A percentile compares a stretch with the other conserved stretches of the same genome.
Conservation (phyloP, 2,113 vertebrate genomes). For the Sphyrna mokarran region DNA sequence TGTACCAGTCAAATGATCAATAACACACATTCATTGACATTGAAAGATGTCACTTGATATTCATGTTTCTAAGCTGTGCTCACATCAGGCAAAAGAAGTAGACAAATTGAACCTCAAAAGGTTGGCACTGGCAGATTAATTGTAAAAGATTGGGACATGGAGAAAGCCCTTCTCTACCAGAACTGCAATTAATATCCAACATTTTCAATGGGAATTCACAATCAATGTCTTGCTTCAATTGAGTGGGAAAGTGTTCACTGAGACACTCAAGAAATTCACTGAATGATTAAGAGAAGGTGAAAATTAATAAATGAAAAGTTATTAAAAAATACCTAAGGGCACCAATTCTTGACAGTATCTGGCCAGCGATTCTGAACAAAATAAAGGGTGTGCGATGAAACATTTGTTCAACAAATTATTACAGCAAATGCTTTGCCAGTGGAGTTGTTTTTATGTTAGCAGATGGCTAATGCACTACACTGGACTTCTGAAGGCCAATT, state of each 20-base stretch:
- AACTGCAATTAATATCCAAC: conserved; percentile 17
- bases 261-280: no score
- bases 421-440: neutral
- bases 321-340: neutral
- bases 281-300: neutral
- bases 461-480: neutral
- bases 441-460: neutral
- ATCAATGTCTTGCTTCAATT: neutral
- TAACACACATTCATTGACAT: conserved; percentile 25
- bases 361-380: neutral
- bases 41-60: conserved; percentile 29
- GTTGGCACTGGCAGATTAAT: conserved; percentile 6
- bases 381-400: neutral
- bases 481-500: neutral
- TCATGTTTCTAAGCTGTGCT: conserved; percentile 11
- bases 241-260: neutral
- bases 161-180: neutral
- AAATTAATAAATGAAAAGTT: neutral
- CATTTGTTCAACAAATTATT: neutral
- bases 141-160: neutral
- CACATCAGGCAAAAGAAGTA: neutral
- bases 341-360: neutral
- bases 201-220: conserved; percentile 26
- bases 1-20: conserved; percentile 31
- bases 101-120: neutral